phyloP scores from a whole-genome alignment of 1,140 invertebrate genomes.

The Leptestheria dahalacensis region DNA sequence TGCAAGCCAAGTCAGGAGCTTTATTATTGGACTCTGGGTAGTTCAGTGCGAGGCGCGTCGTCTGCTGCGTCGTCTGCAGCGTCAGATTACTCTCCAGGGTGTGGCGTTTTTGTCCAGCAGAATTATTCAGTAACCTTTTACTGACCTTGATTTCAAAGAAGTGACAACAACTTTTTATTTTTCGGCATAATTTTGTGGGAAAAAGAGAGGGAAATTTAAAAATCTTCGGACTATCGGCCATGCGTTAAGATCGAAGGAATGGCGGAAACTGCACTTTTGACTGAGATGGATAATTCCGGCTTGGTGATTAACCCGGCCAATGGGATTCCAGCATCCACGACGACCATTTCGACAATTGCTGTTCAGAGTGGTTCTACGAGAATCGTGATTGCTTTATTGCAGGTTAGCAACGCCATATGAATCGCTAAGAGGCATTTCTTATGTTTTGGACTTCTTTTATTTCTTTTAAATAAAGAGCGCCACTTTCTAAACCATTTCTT shows the following conservation, averaged over 20 bases:
- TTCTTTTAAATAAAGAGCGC: background rate
- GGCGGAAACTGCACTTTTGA: background rate
- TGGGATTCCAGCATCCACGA: conserved; percentile 36
- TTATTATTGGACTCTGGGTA: background rate
- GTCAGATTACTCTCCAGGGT: background rate
- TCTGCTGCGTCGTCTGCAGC: background rate
- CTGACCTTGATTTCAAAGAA: too few species aligned
- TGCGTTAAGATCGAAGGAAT: background rate
- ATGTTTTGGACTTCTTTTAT: background rate
- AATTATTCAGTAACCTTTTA: too few species aligned
- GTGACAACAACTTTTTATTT: too few species aligned
- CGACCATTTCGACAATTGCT: conserved; percentile 80
- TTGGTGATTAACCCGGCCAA: background rate
- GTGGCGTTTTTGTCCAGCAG: too few species aligned
- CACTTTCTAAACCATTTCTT: background rate
- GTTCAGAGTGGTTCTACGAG: conserved; percentile 70
- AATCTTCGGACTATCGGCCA: background rate
- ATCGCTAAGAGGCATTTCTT: too few species aligned
- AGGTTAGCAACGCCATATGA: conserved; percentile 46
- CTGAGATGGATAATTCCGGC: background rate
- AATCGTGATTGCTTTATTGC: conserved; percentile 73
- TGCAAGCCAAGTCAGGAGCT: background rate
- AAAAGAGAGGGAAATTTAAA: too few species aligned
- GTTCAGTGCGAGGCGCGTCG: background rate
- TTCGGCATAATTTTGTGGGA: too few species aligned